Base-by-base conservation (phyloP, 1,140 invertebrate species). In the Contarinia nasturtii region DNA sequence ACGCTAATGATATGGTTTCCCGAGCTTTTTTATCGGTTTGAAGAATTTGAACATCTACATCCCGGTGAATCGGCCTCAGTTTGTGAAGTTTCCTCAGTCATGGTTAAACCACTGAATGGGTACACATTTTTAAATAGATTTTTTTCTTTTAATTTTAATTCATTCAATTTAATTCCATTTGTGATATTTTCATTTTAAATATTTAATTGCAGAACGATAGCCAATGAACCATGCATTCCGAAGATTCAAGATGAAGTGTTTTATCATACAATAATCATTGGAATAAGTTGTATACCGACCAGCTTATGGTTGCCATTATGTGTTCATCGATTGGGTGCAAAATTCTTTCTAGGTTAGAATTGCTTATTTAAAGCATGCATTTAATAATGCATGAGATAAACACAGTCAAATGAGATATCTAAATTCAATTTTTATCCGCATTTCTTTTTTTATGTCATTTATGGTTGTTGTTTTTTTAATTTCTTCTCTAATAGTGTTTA, bases 1-100 rank as follows among this genome's bases (percentile, higher is more conserved):
- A 84, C 81, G 1, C 64, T 85, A 2, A 84, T 85, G 80, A 75
- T 85, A 49, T 86, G 82, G 82, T 85, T 86, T 61, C 82, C 82
- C 8, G 81, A 85, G 58, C 64, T 86, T 52, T 85, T 83, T 63
- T 71, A 76, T 59, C 74, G 80, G 49, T 82, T 81, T 56, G 77
- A 82, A 53, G 72, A 77, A 44, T 82, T 75, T 57, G 78, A 81
- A 53, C 57, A 64, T 15, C 53, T 60, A 0, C 67, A 78, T 70
- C 77, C 77, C 1, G 73, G 71, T 27, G 60, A 71, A 40, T 67
- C 67, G 1, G 76, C 77, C 0, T 77, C 79, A 0, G 77, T 83
- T 5, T 83, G 80, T 56, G 77, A 81, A 52, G 79, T 82, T 1
- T 79, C 77, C 3, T 60, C 71, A 2, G 61, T 75, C 33, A 64